A percentile compares a stretch with the other conserved stretches of the same genome.
phyloP scores from a whole-genome alignment of 2,797 vertebrate genomes.

The Petrocephalus schoutedeni region DNA sequence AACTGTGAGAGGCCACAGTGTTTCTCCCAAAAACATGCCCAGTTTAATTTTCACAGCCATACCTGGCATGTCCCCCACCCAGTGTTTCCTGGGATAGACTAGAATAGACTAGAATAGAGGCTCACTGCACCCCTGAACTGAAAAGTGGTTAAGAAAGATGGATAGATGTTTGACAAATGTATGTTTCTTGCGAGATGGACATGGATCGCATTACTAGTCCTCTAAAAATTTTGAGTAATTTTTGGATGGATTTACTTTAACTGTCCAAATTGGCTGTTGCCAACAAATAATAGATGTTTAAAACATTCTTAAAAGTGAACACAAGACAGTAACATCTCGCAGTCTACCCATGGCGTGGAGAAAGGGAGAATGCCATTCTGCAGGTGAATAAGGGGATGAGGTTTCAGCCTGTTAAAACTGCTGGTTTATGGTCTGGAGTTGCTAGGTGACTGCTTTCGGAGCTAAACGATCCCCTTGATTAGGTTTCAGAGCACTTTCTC shows the following conservation, averaged over 20 bases:
- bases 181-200: neutral
- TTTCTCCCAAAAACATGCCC: neutral
- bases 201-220: neutral
- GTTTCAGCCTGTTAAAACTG: neutral
- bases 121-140: neutral
- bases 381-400: neutral
- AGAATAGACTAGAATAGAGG: neutral
- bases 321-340: neutral
- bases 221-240: neutral
- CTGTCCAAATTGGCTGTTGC: neutral
- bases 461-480: conserved; percentile 3
- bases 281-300: neutral
- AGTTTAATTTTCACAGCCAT: neutral
- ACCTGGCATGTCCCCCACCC: neutral
- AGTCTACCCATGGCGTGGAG: neutral
- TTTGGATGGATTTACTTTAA: neutral
- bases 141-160: neutral
- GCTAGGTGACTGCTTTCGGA: conserved; percentile 9
- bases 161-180: neutral
- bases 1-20: neutral
- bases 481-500: conserved; percentile 16
- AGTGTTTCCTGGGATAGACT: neutral
- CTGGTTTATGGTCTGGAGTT: neutral
- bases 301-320: neutral
- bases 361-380: neutral